Conservation (phyloP, 2,113 vertebrate species). For the Haplochromis vanheusdeni region DNA sequence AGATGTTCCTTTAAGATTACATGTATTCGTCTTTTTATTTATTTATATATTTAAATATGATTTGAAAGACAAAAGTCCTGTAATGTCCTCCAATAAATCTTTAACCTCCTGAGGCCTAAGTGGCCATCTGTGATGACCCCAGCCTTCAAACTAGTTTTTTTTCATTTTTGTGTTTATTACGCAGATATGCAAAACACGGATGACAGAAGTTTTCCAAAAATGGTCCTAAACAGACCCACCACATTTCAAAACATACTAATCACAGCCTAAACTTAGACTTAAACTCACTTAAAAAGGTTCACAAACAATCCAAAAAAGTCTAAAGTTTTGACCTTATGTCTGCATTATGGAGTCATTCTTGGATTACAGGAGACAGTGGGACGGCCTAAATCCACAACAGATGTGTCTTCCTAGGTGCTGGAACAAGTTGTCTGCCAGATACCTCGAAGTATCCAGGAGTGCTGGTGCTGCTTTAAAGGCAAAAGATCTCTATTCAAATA, state of each 20-base stretch:
- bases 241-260: background rate
- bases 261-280: background rate
- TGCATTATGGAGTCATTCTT: background rate
- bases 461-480: background rate
- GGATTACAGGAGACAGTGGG: background rate
- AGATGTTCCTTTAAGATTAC: background rate
- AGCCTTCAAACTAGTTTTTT: background rate
- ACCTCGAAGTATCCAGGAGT: background rate
- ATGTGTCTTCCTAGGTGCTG: background rate
- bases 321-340: background rate
- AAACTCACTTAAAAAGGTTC: background rate
- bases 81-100: background rate
- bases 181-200: fast-evolving
- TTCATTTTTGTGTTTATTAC: background rate
- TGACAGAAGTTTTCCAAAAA: background rate
- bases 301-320: background rate
- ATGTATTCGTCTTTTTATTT: background rate
- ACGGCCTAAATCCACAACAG: background rate
- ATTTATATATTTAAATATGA: background rate
- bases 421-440: background rate
- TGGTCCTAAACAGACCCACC: background rate
- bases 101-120: background rate
- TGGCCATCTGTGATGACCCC: background rate
- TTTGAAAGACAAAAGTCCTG: background rate
- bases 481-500: background rate